phyloP scores from a whole-genome alignment of 2,113 vertebrate genomes.

The Raja brachyura region DNA sequence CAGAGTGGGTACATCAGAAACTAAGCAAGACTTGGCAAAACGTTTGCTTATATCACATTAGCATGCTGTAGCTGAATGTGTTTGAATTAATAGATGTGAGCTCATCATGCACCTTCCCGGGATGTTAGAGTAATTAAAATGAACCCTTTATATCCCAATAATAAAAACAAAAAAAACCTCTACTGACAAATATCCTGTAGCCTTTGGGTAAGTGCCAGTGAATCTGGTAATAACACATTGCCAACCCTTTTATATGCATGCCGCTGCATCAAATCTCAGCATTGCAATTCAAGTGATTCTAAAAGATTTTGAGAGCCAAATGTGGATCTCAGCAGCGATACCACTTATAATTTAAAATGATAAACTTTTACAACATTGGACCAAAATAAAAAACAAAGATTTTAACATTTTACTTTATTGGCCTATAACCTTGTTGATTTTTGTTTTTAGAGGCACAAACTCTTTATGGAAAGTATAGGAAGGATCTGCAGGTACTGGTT shows the following conservation, averaged over 20 bases:
- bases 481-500: too few relatives aligned
- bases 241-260: not conserved
- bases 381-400: not conserved
- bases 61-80: not conserved
- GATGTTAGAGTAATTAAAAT: not conserved
- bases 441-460: not conserved
- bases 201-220: not conserved
- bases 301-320: not conserved
- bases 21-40: not conserved
- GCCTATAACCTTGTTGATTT: not conserved
- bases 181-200: not conserved
- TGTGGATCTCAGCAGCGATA: not conserved
- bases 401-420: not conserved
- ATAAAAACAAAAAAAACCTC: not conserved
- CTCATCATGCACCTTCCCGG: not conserved
- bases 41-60: not conserved
- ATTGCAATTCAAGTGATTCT: not conserved
- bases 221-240: not conserved
- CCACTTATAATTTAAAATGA: not conserved
- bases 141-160: not conserved
- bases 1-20: not conserved
- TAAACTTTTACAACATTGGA: not conserved
- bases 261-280: not conserved
- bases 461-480: not conserved
- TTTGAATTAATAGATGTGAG: constrained; percentile 10